These are phyloP conservation scores for Pelvicachromis taeniatus DNA, from an alignment of 2,113 vertebrate genomes.

Conservation along the genomic window DNA sequence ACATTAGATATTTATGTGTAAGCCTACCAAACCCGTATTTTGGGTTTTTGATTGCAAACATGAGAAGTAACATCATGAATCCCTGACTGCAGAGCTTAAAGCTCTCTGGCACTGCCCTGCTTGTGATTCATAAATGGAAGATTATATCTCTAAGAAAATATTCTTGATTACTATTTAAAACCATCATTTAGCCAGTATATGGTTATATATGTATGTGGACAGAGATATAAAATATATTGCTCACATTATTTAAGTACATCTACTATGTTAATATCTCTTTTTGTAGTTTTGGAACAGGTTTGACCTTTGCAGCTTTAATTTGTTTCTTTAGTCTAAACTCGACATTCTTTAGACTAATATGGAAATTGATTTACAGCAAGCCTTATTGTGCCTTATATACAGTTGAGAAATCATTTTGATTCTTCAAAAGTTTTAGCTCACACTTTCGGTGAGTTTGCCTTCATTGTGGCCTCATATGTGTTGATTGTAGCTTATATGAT, in stretches of 20 bases:
- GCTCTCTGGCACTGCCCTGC: not conserved
- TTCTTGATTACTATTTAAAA: not conserved
- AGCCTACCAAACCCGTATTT: not conserved
- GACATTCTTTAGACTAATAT: not conserved
- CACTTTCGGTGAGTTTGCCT: accelerated
- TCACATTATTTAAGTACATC: not conserved
- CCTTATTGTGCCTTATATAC: not conserved
- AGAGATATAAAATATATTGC: not conserved
- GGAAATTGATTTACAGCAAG: accelerated
- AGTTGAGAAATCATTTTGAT: not conserved
- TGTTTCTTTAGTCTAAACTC: not conserved
- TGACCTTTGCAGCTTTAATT: not conserved
- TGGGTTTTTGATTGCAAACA: not conserved
- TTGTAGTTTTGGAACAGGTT: not conserved
- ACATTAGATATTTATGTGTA: not conserved
- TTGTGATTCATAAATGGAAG: not conserved
- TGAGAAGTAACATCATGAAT: not conserved
- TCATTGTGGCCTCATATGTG: not conserved
- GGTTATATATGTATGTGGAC: accelerated
- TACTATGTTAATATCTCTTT: not conserved
- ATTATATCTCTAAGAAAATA: not conserved
- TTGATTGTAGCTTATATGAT: not conserved
- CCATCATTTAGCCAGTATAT: not conserved
- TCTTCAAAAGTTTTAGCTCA: not conserved
- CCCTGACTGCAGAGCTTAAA: not conserved